Percentiles rank a stretch among this genome's conserved stretches.
phyloP scores from a whole-genome alignment of 1,140 invertebrate genomes.

The Formica exsecta region DNA sequence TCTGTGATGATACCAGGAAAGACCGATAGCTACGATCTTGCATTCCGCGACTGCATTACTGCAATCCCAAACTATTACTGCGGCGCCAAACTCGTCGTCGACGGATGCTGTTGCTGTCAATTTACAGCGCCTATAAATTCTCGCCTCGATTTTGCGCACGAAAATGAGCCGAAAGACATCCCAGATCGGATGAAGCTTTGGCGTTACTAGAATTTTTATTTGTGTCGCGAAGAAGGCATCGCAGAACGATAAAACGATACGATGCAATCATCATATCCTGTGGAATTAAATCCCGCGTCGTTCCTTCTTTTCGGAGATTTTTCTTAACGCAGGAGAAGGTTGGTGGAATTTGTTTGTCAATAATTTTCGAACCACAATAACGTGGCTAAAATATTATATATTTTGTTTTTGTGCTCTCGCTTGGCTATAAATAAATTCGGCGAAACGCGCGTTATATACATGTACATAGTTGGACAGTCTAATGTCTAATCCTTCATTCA shows the following conservation, averaged over 20 bases:
- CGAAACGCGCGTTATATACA: constrained; percentile 13
- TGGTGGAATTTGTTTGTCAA: neutral
- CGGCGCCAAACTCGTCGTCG: constrained; percentile 63
- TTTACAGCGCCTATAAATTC: constrained; percentile 36
- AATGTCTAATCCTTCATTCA: constrained; percentile 13
- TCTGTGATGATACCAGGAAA: constrained; percentile 9
- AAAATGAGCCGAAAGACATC: neutral
- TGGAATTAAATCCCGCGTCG: neutral
- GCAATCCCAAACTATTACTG: constrained; percentile 20
- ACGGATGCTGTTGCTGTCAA: constrained; percentile 33
- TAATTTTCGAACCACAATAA: neutral
- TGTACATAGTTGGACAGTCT: constrained; percentile 60
- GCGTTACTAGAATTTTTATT: no score
- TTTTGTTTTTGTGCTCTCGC: constrained; percentile 48
- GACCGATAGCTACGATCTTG: constrained; percentile 52
- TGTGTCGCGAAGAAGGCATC: neutral
- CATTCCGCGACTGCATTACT: constrained; percentile 68
- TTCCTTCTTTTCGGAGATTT: neutral
- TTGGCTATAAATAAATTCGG: constrained; percentile 66
- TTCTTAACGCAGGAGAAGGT: neutral
- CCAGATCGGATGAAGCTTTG: no score
- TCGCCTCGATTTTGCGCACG: neutral
- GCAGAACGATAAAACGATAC: neutral
- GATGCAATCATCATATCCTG: neutral
- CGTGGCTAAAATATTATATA: constrained; percentile 59